Conservation (phyloP, 1,140 invertebrate species). For the Catajapyx aquilonaris region DNA sequence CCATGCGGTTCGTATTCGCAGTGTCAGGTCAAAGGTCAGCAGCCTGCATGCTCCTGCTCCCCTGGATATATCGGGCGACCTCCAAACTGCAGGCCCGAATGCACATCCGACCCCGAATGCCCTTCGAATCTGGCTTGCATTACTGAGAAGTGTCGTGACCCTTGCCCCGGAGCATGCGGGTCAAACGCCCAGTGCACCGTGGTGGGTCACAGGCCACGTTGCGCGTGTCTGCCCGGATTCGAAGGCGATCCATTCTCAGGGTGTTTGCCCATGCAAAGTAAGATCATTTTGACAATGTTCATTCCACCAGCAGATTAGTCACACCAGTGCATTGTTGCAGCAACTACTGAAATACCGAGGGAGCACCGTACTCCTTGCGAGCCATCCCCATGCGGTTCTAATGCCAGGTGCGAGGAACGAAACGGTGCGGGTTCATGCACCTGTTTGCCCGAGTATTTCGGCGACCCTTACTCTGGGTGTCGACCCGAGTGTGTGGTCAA, state of each 20-base stretch:
- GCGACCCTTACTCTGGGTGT: slow-evolving; percentile 53
- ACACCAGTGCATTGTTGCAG: too few species aligned
- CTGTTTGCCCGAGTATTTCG: slow-evolving; percentile 44
- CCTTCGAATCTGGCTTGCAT: slow-evolving; percentile 22
- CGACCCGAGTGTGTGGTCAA: slow-evolving; percentile 52
- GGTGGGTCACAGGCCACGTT: slow-evolving; percentile 17
- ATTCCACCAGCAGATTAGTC: too few species aligned
- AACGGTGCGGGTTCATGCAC: slow-evolving; percentile 41
- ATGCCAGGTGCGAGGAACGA: slow-evolving; percentile 44
- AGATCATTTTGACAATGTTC: too few species aligned
- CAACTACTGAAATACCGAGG: slow-evolving; percentile 12
- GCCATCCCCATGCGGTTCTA: slow-evolving; percentile 47
- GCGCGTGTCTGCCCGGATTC: background rate
- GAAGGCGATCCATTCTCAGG: slow-evolving; percentile 39
- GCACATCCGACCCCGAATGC: slow-evolving; percentile 44
- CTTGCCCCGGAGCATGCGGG: slow-evolving; percentile 13
- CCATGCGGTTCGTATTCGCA: slow-evolving; percentile 8
- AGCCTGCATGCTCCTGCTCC: slow-evolving; percentile 10
- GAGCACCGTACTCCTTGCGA: slow-evolving; percentile 30
- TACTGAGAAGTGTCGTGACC: slow-evolving; percentile 6
- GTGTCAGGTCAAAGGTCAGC: slow-evolving; percentile 10
- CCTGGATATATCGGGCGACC: slow-evolving; percentile 8
- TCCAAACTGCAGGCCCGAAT: slow-evolving; percentile 36
- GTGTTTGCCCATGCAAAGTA: slow-evolving; percentile 35
- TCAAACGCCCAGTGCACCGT: slow-evolving; percentile 25